Percentiles rank a stretch among this genome's conserved stretches.
Conservation (phyloP, 2,888 invertebrate genomes). For the Quadriops clusia region DNA sequence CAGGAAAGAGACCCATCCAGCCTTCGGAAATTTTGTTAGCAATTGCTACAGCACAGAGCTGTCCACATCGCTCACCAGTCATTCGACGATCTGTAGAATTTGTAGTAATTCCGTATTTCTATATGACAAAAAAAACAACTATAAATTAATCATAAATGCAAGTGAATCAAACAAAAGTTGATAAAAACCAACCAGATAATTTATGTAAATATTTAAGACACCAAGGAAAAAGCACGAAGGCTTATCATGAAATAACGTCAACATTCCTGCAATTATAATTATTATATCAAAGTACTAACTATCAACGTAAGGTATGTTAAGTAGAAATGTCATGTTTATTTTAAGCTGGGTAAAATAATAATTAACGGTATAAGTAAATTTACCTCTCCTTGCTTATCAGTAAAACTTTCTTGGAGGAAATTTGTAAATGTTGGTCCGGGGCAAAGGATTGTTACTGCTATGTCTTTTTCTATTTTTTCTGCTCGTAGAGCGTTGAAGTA, state of each 20-base stretch:
- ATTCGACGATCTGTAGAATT: conserved; percentile 40
- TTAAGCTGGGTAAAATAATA: no score
- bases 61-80: conserved; percentile 45
- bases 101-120: conserved; percentile 34
- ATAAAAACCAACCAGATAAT: neutral
- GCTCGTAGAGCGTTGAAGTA: conserved; percentile 53
- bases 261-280: no score
- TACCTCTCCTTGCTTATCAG: conserved; percentile 49
- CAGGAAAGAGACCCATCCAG: conserved; percentile 59
- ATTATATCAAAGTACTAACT: no score
- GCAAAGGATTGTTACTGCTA: conserved; percentile 53
- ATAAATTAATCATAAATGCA: no score
- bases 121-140: conserved; percentile 16
- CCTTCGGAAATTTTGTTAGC: conserved; percentile 49
- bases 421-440: conserved; percentile 68
- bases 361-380: no score
- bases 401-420: conserved; percentile 56
- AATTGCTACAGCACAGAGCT: conserved; percentile 45
- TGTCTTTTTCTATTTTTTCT: conserved; percentile 46
- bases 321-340: no score
- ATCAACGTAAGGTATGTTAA: no score
- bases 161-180: no score
- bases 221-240: no score
- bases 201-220: no score
- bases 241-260: no score